Conservation (phyloP, 2,888 invertebrate genomes). For the Strigamia transsilvanica region DNA sequence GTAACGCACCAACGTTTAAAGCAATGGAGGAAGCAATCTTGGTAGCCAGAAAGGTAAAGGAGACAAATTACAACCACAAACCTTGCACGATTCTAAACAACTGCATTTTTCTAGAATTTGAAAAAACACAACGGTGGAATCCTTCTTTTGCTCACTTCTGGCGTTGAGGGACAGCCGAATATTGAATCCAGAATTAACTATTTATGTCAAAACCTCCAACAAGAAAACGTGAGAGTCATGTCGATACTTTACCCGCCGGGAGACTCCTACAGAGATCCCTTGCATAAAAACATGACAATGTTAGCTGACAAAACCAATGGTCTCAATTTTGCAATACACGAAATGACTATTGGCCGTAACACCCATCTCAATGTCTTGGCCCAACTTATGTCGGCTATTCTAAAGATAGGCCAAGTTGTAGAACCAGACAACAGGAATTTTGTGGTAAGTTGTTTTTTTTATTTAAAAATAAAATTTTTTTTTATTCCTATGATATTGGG, state of each 20-base stretch:
- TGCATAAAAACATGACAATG: neutral
- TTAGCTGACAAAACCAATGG: constrained; percentile 52
- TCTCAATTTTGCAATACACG: constrained; percentile 41
- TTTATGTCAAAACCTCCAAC: constrained; percentile 4
- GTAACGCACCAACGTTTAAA: neutral
- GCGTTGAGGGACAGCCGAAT: neutral
- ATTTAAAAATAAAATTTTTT: neutral
- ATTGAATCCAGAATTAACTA: neutral
- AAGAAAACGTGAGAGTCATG: constrained; percentile 5
- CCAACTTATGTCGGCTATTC: constrained; percentile 41
- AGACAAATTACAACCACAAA: neutral
- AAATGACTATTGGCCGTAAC: constrained; percentile 28
- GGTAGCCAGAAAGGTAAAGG: neutral
- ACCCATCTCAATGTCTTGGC: constrained; percentile 24
- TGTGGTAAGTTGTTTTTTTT: constrained; percentile 16
- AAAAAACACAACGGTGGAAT: constrained; percentile 11
- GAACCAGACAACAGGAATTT: neutral
- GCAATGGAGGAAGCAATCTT: neutral
- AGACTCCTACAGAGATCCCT: neutral
- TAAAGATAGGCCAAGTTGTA: neutral
- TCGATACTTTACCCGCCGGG: constrained; percentile 39
- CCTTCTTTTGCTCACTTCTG: neutral
- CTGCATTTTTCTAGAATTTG: neutral
- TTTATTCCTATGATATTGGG: neutral
- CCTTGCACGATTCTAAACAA: neutral